Conservation (phyloP, 2,888 invertebrate species). For the Cephus runcator region DNA sequence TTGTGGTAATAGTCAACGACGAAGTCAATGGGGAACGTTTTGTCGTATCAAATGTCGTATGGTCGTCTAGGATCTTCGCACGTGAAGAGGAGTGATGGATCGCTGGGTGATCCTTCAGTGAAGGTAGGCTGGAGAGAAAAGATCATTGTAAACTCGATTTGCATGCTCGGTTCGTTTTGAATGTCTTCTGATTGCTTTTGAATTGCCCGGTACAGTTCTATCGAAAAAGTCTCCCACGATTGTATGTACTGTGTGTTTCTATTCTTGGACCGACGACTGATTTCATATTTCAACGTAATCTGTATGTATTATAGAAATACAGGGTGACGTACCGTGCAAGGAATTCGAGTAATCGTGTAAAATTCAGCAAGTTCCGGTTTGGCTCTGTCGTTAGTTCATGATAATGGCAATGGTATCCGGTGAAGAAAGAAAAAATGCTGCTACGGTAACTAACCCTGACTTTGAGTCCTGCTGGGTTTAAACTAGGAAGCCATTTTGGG, state of each 20-base stretch:
- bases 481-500: neutral
- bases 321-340: neutral
- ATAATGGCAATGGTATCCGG: neutral
- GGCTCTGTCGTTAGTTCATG: neutral
- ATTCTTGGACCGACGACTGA: neutral
- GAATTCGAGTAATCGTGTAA: neutral
- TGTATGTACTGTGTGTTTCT: neutral
- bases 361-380: neutral
- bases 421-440: neutral
- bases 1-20: neutral
- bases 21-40: neutral
- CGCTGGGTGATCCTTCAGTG: slow-evolving; percentile 39
- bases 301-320: neutral
- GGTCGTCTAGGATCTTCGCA: neutral
- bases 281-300: neutral
- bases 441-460: neutral
- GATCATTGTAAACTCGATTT: slow-evolving; percentile 43
- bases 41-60: neutral
- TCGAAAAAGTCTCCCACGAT: slow-evolving; percentile 5
- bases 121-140: neutral
- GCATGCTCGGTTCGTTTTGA: slow-evolving; percentile 47
- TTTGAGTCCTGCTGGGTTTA: neutral
- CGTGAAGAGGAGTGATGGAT: slow-evolving; percentile 46
- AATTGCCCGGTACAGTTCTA: slow-evolving; percentile 24
- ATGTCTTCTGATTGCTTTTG: slow-evolving; percentile 53